Percentiles rank a stretch among this genome's conserved stretches.
These are phyloP conservation scores for Drosophila histrio DNA, from an alignment of 2,888 invertebrate species.

Conservation along the genomic window DNA sequence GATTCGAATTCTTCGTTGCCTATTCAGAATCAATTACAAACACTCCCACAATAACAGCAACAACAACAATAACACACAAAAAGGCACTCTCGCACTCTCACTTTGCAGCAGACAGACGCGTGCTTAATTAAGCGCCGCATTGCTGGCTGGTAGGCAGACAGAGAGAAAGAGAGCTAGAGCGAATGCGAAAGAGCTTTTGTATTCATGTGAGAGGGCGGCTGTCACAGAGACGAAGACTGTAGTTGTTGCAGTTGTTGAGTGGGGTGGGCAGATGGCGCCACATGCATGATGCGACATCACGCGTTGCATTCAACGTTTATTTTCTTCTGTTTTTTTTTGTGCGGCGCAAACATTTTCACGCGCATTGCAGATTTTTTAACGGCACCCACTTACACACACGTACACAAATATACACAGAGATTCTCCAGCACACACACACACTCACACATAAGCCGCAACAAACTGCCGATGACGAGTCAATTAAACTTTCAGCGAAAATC, in stretches of 20 bases:
- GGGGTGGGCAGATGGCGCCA: constrained; percentile 43
- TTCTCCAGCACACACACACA: neutral
- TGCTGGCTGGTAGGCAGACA: constrained; percentile 25
- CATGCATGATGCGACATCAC: constrained; percentile 31
- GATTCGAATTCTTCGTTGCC: constrained; percentile 29
- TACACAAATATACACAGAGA: neutral
- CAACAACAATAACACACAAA: constrained; percentile 12
- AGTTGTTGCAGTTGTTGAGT: constrained; percentile 8
- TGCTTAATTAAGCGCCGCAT: constrained; percentile 72
- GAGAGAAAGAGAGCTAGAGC: constrained; percentile 10
- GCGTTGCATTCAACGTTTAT: constrained; percentile 41
- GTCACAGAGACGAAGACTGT: constrained; percentile 24
- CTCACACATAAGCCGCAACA: constrained; percentile 3
- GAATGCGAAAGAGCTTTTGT: constrained; percentile 30
- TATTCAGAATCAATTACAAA: constrained; percentile 55
- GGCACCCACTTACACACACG: constrained; percentile 19
- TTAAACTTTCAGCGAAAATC: constrained; percentile 52
- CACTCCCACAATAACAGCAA: constrained; percentile 27
- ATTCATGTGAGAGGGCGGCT: constrained; percentile 8
- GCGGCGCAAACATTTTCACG: constrained; percentile 39
- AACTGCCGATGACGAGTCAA: constrained; percentile 51
- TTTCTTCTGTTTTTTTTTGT: constrained; percentile 4
- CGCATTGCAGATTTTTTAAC: constrained; percentile 45
- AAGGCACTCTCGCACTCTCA: constrained; percentile 18
- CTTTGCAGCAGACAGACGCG: constrained; percentile 53